Conservation (phyloP, 2,888 invertebrate genomes). For the Parnassius orleans region DNA sequence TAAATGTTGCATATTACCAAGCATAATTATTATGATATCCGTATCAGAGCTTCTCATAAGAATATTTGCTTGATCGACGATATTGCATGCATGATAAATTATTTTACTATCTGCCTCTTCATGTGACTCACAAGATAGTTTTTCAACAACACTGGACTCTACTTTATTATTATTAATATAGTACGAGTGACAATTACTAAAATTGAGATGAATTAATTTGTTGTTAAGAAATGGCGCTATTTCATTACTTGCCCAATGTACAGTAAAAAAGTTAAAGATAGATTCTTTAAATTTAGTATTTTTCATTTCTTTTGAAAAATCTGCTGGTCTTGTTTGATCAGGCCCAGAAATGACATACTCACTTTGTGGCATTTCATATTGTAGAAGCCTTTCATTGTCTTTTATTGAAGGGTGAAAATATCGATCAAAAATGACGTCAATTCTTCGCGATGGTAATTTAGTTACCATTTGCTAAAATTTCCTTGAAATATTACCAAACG, state of each 20-base stretch:
- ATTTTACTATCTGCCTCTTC: too few species aligned
- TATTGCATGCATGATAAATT: too few species aligned
- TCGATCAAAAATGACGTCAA: conserved; percentile 30
- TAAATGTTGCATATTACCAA: too few species aligned
- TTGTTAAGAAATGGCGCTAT: conserved; percentile 33
- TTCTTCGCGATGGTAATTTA: not conserved
- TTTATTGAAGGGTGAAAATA: conserved; percentile 29
- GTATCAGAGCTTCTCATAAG: too few species aligned
- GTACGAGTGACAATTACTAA: too few species aligned
- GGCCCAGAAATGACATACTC: conserved; percentile 36
- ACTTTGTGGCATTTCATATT: conserved; percentile 15
- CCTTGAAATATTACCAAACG: conserved; percentile 38
- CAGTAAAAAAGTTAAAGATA: conserved; percentile 33
- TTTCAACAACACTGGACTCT: too few species aligned
- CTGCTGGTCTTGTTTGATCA: conserved; percentile 30
- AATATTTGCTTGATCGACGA: too few species aligned
- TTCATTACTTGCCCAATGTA: conserved; percentile 33
- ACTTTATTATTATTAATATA: too few species aligned
- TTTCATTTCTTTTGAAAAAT: conserved; percentile 35
- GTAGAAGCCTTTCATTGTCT: conserved; percentile 21
- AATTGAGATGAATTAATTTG: conserved; percentile 29
- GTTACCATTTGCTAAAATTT: conserved; percentile 37
- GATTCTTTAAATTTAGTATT: conserved; percentile 36
- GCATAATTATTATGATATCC: too few species aligned
- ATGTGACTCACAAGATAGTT: too few species aligned